Conservation (phyloP, 2,113 vertebrate genomes). For the Otus sunia region DNA sequence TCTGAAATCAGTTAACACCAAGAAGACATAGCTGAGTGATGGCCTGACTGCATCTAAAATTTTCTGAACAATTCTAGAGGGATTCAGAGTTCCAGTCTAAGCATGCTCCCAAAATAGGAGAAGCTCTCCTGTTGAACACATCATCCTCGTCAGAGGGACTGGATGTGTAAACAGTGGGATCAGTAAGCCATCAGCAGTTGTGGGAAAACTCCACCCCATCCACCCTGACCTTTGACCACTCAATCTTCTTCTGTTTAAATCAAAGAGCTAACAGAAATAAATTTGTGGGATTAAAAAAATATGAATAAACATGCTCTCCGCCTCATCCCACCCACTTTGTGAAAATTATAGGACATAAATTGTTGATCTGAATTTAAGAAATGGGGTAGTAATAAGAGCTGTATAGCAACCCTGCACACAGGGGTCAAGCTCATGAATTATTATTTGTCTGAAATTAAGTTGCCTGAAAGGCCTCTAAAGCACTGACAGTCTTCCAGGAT, state of each 20-base stretch:
- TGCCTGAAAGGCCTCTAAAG: not conserved
- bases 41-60: not conserved
- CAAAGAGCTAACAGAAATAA: constrained; percentile 54
- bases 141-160: not conserved
- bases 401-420: not conserved
- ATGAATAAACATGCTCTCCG: not conserved
- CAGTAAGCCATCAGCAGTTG: constrained; percentile 13
- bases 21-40: not conserved
- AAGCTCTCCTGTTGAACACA: constrained; percentile 20
- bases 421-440: not conserved
- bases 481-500: not conserved
- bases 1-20: not conserved
- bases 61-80: not conserved
- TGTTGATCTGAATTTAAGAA: not conserved
- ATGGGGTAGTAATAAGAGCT: not conserved
- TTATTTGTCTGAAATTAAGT: not conserved
- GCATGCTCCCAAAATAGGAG: not conserved
- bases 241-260: constrained; percentile 47
- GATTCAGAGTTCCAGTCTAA: not conserved
- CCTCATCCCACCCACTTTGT: not conserved
- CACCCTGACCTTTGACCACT: constrained; percentile 15
- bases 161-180: constrained; percentile 11
- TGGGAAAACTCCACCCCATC: constrained; percentile 62
- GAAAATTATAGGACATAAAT: not conserved
- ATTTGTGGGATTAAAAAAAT: not conserved